These are phyloP conservation scores for Andrena dorsata DNA, from an alignment of 2,888 invertebrate species.

Conservation along the genomic window DNA sequence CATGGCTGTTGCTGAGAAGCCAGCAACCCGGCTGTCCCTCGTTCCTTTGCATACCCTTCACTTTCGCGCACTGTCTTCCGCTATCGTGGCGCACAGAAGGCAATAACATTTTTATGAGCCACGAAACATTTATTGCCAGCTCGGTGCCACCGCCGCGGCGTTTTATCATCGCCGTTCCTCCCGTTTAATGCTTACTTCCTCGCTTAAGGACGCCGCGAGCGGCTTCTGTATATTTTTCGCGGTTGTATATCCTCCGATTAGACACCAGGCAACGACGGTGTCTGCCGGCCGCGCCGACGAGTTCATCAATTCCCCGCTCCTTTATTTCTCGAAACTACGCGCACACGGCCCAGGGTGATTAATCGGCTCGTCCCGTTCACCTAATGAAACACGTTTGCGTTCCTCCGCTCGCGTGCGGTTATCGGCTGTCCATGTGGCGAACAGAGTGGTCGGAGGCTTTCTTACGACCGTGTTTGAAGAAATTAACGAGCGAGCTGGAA, in stretches of 20 bases:
- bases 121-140: conserved; percentile 82
- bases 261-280: conserved; percentile 20
- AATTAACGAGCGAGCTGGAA: too few relatives aligned
- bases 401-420: not conserved
- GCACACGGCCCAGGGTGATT: conserved; percentile 7
- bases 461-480: not conserved
- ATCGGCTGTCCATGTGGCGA: not conserved
- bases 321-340: conserved; percentile 13
- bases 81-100: conserved; percentile 73
- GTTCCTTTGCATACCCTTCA: conserved; percentile 54
- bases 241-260: conserved; percentile 56
- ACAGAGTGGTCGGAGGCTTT: not conserved
- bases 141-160: conserved; percentile 60
- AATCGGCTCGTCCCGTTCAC: conserved; percentile 6
- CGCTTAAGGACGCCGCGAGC: conserved; percentile 60
- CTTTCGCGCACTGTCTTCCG: conserved; percentile 69
- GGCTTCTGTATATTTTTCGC: conserved; percentile 60
- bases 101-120: conserved; percentile 82
- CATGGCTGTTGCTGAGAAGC: not conserved
- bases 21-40: conserved; percentile 42
- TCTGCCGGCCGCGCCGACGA: conserved; percentile 32
- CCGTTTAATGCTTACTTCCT: conserved; percentile 70
- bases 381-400: conserved; percentile 26
- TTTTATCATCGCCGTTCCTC: conserved; percentile 76
- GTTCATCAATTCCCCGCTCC: conserved; percentile 38